Evolutionary conservation across 64 coral and sea anemone genomes (phyloP).

Genomic region (Exaiptasia diaphana): DNA sequence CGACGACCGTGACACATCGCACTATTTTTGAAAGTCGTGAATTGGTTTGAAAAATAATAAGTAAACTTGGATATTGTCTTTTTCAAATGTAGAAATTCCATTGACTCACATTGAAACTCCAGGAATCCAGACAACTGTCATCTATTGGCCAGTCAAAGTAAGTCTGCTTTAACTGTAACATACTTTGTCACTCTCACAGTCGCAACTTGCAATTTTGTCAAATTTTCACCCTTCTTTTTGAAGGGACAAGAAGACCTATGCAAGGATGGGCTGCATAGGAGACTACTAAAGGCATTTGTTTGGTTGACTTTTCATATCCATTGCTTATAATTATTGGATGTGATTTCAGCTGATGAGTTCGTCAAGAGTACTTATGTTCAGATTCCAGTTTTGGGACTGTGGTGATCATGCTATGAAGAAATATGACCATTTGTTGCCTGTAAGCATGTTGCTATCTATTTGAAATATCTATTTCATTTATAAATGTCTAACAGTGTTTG

Average conservation of each 20-base stretch:
- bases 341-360: conserved; percentile 58
- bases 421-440: conserved; percentile 84
- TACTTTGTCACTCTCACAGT: neutral
- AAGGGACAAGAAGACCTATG: neutral
- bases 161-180: neutral
- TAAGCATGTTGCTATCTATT: conserved; percentile 20
- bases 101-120: conserved; percentile 81
- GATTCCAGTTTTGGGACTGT: conserved; percentile 89
- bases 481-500: too few relatives aligned
- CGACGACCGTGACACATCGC: too few relatives aligned
- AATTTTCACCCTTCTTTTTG: neutral
- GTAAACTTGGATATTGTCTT: too few relatives aligned
- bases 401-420: conserved; percentile 82
- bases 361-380: conserved; percentile 88
- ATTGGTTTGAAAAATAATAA: too few relatives aligned
- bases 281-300: neutral
- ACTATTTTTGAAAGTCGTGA: too few relatives aligned
- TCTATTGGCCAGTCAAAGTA: conserved; percentile 95
- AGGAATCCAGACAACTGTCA: conserved; percentile 87
- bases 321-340: neutral
- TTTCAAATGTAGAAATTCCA: conserved; percentile 95
- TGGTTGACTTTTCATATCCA: neutral
- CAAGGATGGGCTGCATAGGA: neutral
- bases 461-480: neutral
- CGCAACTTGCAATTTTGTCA: neutral